Base-by-base conservation (phyloP, 1,140 invertebrate species). In the Lethrus apterus region DNA sequence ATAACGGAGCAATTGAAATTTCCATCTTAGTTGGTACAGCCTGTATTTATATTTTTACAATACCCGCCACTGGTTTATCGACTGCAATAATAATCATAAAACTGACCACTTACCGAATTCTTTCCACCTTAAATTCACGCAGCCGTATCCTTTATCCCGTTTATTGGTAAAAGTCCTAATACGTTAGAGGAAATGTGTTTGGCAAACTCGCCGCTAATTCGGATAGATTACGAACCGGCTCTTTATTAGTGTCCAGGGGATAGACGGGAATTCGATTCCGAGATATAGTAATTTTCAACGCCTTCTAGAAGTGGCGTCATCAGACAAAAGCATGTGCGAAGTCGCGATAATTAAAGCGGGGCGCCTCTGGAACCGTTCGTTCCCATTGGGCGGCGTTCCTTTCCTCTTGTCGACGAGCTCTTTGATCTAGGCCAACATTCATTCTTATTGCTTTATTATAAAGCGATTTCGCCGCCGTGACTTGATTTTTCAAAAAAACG, bases 341-440 rank as follows among this genome's bases (percentile, higher is more conserved):
- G 44, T 49, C 46, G 36, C 41, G 51, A 56, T 56, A 56, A 56
- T 56, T 56, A 56, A 56, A 56, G 48, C 48, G 51, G 54, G 51
- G 50, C 23, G 38, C 34, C 34, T 51, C 34, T 36, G 24, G 43
- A 41, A 43, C 41, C 21, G 34, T 49, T 20, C 26, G 32, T 31
- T n/a, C 26, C 11, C 13, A 5, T 3, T 14, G 17, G 14, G 13
- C 33, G 17, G 29, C 30, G n/a, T 18, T 44, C 10, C 2, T 31
- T 34, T 24, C 18, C 18, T 32, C 32, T 29, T 32, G 14, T 9
- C 23, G 23, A 26, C 10, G 33, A 36, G n/a, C 8, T 21, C 23
- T 0, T 18, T 7, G 21, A 41, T 14, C 24, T 17, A 17, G 34
- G n/a, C n/a, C n/a, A n/a, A n/a, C 20, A 23, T 18, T 36, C 7